phyloP scores from a whole-genome alignment of 2,797 vertebrate species.

The Sebastes minor region DNA sequence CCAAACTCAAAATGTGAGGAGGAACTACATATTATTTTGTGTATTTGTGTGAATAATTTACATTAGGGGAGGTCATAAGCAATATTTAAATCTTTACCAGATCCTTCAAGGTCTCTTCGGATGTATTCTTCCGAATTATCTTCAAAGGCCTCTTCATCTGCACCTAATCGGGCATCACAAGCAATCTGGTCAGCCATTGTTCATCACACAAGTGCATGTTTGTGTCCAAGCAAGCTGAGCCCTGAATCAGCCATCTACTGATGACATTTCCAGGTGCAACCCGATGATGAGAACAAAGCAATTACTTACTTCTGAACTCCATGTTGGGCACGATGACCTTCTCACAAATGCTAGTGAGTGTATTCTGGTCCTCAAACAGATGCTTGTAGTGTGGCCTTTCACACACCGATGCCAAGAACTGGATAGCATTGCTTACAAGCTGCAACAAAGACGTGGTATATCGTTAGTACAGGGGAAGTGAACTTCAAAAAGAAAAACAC shows the following conservation, averaged over 20 bases:
- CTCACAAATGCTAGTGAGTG: slow-evolving; percentile 97
- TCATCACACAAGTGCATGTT: neutral
- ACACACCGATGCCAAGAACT: slow-evolving; percentile 97
- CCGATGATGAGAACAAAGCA: neutral
- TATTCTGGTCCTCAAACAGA: slow-evolving; percentile 98
- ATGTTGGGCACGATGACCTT: slow-evolving; percentile 99
- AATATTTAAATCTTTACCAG: slow-evolving; percentile 82
- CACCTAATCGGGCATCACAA: slow-evolving; percentile 82
- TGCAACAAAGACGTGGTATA: slow-evolving; percentile 64
- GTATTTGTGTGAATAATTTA: neutral
- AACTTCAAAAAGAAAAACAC: neutral
- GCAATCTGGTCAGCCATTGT: neutral
- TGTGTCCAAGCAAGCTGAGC: neutral
- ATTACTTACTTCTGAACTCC: slow-evolving; percentile 96
- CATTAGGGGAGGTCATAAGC: neutral
- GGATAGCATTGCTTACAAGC: slow-evolving; percentile 99
- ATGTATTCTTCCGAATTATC: slow-evolving; percentile 99
- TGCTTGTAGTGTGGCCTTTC: slow-evolving; percentile 98
- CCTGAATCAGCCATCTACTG: neutral
- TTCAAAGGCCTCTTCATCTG: slow-evolving; percentile 99
- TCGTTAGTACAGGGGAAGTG: neutral
- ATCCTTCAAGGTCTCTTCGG: slow-evolving; percentile 97
- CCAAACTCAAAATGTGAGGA: neutral
- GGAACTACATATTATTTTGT: neutral
- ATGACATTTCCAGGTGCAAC: neutral